Conservation (phyloP, 1,140 invertebrate genomes). For the Zophobas morio region DNA sequence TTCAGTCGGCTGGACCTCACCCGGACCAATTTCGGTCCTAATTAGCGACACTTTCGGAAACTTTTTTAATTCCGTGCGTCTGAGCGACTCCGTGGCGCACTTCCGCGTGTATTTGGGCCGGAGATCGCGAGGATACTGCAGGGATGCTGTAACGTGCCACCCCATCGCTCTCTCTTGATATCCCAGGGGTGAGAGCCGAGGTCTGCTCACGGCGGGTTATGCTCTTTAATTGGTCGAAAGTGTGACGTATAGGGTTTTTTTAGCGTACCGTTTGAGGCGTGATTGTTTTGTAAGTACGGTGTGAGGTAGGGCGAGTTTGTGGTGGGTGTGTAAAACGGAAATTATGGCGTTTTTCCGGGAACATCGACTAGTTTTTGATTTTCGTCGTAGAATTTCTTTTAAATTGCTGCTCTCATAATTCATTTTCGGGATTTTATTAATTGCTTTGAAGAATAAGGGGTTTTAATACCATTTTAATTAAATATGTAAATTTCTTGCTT, state of each 20-base stretch:
- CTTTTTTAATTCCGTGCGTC: constrained; percentile 30
- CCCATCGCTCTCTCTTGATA: constrained; percentile 46
- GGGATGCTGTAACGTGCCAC: constrained; percentile 57
- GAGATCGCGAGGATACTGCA: constrained; percentile 56
- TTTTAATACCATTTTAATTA: constrained; percentile 23
- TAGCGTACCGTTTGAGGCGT: not conserved
- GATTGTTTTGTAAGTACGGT: not conserved
- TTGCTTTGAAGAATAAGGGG: constrained; percentile 9
- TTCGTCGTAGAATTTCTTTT: constrained; percentile 12
- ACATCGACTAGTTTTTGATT: not conserved
- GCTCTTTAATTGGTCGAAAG: constrained; percentile 34
- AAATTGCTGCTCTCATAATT: constrained; percentile 2
- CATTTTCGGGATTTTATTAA: constrained; percentile 16
- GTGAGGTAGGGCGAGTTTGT: not conserved
- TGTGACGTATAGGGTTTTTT: constrained; percentile 2
- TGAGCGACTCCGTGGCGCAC: not conserved
- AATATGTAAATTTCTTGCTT: constrained; percentile 20
- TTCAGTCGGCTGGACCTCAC: constrained; percentile 12
- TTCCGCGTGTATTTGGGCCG: constrained; percentile 49
- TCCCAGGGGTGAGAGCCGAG: constrained; percentile 52
- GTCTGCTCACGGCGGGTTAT: constrained; percentile 48
- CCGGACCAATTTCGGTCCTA: constrained; percentile 18
- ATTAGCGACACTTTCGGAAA: constrained; percentile 25
- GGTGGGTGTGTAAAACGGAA: too few species aligned
- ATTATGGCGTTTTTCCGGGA: too few species aligned